Base-by-base conservation (phyloP, 92 coral and sea anemone species). In the Pocillopora meandrina region DNA sequence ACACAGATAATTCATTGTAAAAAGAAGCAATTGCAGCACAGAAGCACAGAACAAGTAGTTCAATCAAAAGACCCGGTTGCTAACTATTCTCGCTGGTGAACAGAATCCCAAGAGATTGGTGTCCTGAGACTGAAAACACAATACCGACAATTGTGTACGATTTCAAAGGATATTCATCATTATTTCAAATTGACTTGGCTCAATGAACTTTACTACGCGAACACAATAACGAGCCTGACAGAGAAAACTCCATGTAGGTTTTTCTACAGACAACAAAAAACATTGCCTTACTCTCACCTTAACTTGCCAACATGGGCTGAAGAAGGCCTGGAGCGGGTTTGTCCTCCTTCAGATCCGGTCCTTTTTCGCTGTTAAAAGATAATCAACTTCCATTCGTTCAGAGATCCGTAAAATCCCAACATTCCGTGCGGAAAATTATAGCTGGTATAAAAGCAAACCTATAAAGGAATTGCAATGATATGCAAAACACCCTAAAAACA, bases 271-370 rank as follows among this genome's bases (percentile, higher is more conserved):
- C 52, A 7, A 70, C 42, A 69, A 35, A 9, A 35, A 26, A 5
- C 20, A 36, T 36, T 35, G 42, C 33, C 33, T 70, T 2, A 18
- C 62, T 31, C 55, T 86, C 74, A 93, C 98, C 92, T 92, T 67
- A 87, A 62, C 31, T 93, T 85, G 72, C 89, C 91, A 61, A 94
- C 87, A 85, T 90, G 95, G 2, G 98, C 98, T 35, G 98, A 94
- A 23, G 87, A 89, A n/a, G 98, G 95, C 68, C 98, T 94, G 73
- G 95, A 89, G 56, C 94, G 92, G 56, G 19, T 35, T 62, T 84
- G 91, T 62, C 75, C 71, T 13, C 92, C 95, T 11, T 94, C 93
- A 1, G 95, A 82, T 61, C 61, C 87, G 73, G 95, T 90, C 71
- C 92, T 85, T 56, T 92, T 92, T 64, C 91, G 93, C 98, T 92